phyloP scores from a whole-genome alignment of 2,113 vertebrate genomes.

The Scalopus aquaticus region DNA sequence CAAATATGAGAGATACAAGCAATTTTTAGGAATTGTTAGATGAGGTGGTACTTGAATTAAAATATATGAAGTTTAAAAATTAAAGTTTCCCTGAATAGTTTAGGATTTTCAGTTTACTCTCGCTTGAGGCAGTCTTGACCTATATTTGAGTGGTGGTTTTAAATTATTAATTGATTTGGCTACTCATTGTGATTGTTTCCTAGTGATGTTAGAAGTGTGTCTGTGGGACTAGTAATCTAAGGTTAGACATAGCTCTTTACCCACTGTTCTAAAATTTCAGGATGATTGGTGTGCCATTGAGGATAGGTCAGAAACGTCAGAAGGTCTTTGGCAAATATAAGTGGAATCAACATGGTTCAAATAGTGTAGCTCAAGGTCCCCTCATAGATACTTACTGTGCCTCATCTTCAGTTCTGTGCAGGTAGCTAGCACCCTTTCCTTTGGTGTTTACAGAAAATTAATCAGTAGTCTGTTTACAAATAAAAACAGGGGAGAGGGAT shows the following conservation, averaged over 20 bases:
- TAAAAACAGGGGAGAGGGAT: not conserved
- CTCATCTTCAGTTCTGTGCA: not conserved
- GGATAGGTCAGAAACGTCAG: not conserved
- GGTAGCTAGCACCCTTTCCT: not conserved
- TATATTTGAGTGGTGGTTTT: not conserved
- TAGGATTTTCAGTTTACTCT: conserved; percentile 1
- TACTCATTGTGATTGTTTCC: not conserved
- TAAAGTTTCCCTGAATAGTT: conserved; percentile 12
- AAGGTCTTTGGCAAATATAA: not conserved
- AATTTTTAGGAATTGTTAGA: not conserved
- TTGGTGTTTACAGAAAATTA: not conserved
- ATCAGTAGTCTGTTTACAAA: too few species aligned
- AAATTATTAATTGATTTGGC: not conserved
- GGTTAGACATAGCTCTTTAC: not conserved
- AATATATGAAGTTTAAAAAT: not conserved
- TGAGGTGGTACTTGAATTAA: not conserved
- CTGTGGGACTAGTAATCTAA: not conserved
- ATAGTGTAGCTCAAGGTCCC: not conserved
- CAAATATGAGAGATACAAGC: not conserved
- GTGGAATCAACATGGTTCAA: not conserved
- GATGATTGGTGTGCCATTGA: not conserved
- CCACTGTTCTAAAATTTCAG: not conserved
- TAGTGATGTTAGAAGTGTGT: not conserved
- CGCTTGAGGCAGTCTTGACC: not conserved
- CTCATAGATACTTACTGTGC: not conserved